Evolutionary conservation across 1,140 invertebrate species (phyloP).

Genomic region (Nephila pilipes): DNA sequence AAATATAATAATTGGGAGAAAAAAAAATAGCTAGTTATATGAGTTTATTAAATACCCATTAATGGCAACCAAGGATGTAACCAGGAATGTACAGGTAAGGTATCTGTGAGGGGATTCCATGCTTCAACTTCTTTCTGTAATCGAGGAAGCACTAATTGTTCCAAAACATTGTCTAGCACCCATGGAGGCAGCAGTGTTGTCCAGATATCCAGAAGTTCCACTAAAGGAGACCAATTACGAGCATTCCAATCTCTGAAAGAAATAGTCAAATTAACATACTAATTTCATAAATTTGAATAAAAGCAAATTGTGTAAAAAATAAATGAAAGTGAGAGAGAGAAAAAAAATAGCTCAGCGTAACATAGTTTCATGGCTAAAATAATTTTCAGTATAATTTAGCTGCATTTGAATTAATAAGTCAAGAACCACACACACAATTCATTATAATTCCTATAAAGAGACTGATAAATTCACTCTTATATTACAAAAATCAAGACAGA

Average conservation of each 20-base stretch:
- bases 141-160: conserved; percentile 90
- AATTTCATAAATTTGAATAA: no score
- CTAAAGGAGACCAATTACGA: conserved; percentile 87
- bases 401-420: no score
- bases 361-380: no score
- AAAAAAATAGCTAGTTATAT: not conserved
- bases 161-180: conserved; percentile 91
- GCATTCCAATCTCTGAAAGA: conserved; percentile 86
- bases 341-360: no score
- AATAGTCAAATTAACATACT: not conserved
- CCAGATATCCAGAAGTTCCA: conserved; percentile 92
- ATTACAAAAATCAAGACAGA: no score
- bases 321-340: no score
- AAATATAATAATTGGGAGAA: not conserved
- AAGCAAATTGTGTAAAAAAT: no score
- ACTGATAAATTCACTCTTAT: no score
- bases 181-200: conserved; percentile 89
- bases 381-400: no score
- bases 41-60: conserved; percentile 83
- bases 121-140: conserved; percentile 90
- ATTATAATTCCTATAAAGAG: no score
- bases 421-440: no score
- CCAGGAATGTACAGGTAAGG: conserved; percentile 97
- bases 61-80: conserved; percentile 96
- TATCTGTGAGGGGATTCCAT: conserved; percentile 97